Base-by-base conservation (phyloP, 64 coral and sea anemone species). In the Orbicella faveolata region DNA sequence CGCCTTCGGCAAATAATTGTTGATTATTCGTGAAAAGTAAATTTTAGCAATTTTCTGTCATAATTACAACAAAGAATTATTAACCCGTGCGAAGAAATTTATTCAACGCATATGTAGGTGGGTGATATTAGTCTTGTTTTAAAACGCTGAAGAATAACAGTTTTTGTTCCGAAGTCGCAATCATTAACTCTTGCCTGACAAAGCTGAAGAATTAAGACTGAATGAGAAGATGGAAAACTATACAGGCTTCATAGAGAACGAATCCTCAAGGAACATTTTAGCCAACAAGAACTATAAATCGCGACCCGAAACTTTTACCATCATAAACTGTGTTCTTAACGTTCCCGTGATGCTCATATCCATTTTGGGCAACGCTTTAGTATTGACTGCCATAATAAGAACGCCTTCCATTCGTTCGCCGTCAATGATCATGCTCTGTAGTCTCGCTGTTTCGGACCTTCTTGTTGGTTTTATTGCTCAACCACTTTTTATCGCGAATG, bases 381-480 rank as follows among this genome's bases (percentile, higher is more conserved):
- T 84, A 1, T 52, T 84, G 20, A 36, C 34, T 35, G 64, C 82
- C 82, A 84, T 84, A 8, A 48, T 52, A 37, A 52, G 61, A 15
- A 70, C 82, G 9, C 82, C 63, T 11, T 84, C 82, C 0, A 39
- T 84, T 51, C 82, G 82, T 30, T 84, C 82, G 1, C 21, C 82
- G 0, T 48, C 82, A 20, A 26, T 84, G 20, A 48, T 84, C 2
- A 70, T 84, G 16, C 36, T 84, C 20, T n/a, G 63, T 21, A 84
- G 65, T 52, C 39, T 84, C 0, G 82, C 82, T 52, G 65, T 51
- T 51, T 52, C 82, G 37, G 82, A 84, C n/a, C 36, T 84, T 26
- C 64, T 84, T 2, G 82, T 84, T 17, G 82, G 82, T 5, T 18
- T 84, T 30, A 10, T 84, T 2, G 65, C 67, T 21, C 82, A 84